phyloP scores from a whole-genome alignment of 2,797 vertebrate species.

The Pelochelys cantorii region DNA sequence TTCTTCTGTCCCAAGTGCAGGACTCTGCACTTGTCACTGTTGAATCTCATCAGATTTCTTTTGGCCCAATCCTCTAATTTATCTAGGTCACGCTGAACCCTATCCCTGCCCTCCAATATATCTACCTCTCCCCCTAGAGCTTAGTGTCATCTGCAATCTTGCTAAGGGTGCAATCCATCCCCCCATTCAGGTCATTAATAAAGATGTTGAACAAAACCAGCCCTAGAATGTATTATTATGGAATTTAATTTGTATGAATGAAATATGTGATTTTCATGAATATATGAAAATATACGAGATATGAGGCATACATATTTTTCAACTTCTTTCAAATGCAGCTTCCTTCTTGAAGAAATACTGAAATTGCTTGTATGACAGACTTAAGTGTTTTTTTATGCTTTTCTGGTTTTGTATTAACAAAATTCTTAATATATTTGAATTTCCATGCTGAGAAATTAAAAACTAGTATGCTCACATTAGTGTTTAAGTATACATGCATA shows the following conservation, averaged over 20 bases:
- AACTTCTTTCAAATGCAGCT: neutral
- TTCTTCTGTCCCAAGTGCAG: no score
- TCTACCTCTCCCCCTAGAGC: no score
- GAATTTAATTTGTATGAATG: conserved; percentile 1
- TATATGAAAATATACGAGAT: neutral
- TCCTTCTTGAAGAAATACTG: neutral
- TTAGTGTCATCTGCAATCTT: no score
- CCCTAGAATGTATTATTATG: conserved; percentile 3
- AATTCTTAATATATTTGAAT: conserved; percentile 21
- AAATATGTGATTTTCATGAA: neutral
- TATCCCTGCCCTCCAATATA: no score
- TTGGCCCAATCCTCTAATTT: no score
- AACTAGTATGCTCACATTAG: neutral
- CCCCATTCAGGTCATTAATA: no score
- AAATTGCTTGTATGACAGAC: neutral
- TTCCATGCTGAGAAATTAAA: conserved; percentile 20
- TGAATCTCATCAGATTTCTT: no score
- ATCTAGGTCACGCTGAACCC: no score
- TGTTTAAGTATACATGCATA: conserved; percentile 14
- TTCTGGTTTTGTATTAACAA: neutral
- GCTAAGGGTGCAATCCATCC: no score
- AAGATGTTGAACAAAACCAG: no score
- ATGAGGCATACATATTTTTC: neutral
- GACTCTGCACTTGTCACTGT: no score
- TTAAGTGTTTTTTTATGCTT: neutral